Conservation (phyloP, 2,888 invertebrate genomes). For the Elysia crispata region DNA sequence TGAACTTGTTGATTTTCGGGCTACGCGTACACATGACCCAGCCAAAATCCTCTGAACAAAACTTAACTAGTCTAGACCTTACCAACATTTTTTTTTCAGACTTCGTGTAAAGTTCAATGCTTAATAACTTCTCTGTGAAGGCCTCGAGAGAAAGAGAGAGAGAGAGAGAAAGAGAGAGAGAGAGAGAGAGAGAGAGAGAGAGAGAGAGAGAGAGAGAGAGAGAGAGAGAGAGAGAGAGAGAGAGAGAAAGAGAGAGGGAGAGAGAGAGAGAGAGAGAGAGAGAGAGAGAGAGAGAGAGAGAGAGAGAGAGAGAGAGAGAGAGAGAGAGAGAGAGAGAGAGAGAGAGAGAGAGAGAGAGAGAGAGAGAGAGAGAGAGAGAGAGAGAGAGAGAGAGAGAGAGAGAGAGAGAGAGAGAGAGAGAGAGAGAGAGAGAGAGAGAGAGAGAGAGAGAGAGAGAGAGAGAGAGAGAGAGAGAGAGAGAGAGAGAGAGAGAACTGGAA, state of each 20-base stretch:
- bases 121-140: too few species aligned
- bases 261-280: not conserved
- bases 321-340: not conserved
- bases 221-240: not conserved
- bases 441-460: not conserved
- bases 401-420: not conserved
- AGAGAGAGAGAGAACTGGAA: too few species aligned
- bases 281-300: not conserved
- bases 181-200: not conserved
- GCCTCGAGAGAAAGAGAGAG: not conserved
- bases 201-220: not conserved
- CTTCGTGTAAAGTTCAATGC: too few species aligned
- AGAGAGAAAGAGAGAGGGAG: not conserved
- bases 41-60: too few species aligned
- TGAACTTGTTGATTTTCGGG: too few species aligned
- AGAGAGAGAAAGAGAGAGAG: not conserved
- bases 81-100: too few species aligned
- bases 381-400: not conserved
- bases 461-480: too few species aligned
- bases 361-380: not conserved
- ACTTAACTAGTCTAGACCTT: too few species aligned
- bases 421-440: not conserved
- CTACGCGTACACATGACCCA: too few species aligned
- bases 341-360: not conserved
- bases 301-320: constrained; percentile 3